phyloP scores from a whole-genome alignment of 2,888 invertebrate species.

The Hypercompe scribonia region DNA sequence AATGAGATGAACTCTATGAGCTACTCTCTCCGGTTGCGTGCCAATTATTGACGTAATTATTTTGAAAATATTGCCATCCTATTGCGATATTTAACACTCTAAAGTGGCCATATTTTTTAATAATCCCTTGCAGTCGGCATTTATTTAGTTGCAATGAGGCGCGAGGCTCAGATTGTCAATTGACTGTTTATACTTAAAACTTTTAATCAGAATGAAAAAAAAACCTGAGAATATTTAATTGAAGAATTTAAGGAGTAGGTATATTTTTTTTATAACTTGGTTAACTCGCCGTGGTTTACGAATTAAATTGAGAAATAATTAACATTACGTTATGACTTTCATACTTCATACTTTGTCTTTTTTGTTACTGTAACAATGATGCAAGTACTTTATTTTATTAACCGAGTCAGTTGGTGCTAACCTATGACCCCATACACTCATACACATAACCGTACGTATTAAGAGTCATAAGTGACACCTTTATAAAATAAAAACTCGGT shows the following conservation, averaged over 20 bases:
- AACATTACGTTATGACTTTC: conserved; percentile 28
- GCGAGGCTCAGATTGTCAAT: conserved; percentile 73
- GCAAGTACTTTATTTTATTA: conserved; percentile 48
- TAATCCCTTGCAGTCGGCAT: conserved; percentile 65
- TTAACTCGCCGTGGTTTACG: neutral
- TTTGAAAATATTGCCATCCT: conserved; percentile 82
- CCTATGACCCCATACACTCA: conserved; percentile 3
- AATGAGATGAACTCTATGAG: conserved; percentile 77
- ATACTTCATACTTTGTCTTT: too few relatives aligned
- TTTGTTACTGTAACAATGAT: conserved; percentile 39
- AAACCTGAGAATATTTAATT: conserved; percentile 30
- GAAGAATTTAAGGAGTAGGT: conserved; percentile 24
- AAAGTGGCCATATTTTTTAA: conserved; percentile 79
- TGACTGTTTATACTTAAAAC: conserved; percentile 69
- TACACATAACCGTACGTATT: conserved; percentile 8
- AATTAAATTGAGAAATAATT: conserved; percentile 35
- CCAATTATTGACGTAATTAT: conserved; percentile 86
- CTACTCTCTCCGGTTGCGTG: conserved; percentile 71
- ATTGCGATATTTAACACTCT: conserved; percentile 80
- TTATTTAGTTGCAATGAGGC: conserved; percentile 66
- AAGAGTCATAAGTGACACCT: conserved; percentile 20
- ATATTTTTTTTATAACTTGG: neutral
- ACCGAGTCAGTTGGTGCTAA: conserved; percentile 39
- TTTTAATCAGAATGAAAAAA: conserved; percentile 45
- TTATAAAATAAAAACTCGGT: conserved; percentile 19